These are phyloP conservation scores for Cinclus cinclus DNA, from an alignment of 2,113 vertebrate genomes.

Conservation along the genomic window DNA sequence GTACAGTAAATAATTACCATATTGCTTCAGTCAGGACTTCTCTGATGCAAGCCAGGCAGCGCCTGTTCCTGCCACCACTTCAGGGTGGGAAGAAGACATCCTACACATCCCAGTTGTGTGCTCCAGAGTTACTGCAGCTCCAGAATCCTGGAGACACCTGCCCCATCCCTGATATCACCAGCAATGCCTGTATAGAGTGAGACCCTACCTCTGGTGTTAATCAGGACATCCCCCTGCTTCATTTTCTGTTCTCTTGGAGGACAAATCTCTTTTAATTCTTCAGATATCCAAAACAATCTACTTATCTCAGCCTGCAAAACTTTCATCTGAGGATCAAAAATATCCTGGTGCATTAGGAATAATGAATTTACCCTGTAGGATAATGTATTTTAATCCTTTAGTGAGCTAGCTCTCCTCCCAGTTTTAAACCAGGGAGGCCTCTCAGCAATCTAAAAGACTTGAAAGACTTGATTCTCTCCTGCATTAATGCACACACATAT, in stretches of 20 bases:
- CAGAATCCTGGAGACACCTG: neutral
- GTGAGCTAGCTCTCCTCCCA: neutral
- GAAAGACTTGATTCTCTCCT: conserved; percentile 42
- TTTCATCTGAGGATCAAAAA: conserved; percentile 52
- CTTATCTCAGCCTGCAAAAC: conserved; percentile 2
- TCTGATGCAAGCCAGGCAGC: neutral
- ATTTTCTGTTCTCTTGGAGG: neutral
- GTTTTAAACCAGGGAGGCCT: neutral
- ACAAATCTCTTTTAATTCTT: neutral
- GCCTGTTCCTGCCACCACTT: neutral
- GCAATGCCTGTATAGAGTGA: neutral
- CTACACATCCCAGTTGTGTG: neutral
- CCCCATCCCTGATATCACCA: neutral
- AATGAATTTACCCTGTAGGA: conserved; percentile 34
- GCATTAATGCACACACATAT: conserved; percentile 35
- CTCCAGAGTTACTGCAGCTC: neutral
- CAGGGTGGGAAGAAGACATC: neutral
- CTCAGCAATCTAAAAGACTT: conserved; percentile 21
- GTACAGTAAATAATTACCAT: conserved; percentile 12
- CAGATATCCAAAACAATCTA: neutral
- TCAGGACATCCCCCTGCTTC: neutral
- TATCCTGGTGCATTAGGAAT: neutral
- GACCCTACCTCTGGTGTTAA: neutral
- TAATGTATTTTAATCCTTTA: conserved; percentile 10
- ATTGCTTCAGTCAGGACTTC: neutral